Base-by-base conservation (phyloP, 2,888 invertebrate genomes). In the Drosophila mettleri region DNA sequence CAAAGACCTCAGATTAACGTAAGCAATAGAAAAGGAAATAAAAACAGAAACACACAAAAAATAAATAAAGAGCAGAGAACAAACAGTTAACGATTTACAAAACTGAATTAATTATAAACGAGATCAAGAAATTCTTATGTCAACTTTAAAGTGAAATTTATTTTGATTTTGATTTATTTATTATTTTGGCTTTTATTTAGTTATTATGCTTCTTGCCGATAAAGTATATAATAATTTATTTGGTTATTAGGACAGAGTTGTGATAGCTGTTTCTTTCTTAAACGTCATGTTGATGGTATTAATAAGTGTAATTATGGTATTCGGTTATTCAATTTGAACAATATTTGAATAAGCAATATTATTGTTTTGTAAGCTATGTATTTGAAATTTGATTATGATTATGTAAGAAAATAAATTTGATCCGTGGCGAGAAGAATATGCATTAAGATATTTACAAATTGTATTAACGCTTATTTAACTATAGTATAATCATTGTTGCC, bases 191-290 rank as follows among this genome's bases (percentile, higher is more conserved):
- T n/a, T 8, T 22, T 49, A 27, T 39, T 48, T 27, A 36, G 12
- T 27, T 6, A 58, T 9, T 38, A 31, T 49, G 52, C 45, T 68
- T 51, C 77, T 76, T 74, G 73, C 68, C 78, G 51, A 38, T 52
- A 22, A 75, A 39, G 46, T 65, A 48, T n/a, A 57, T 33, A 41
- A 41, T 39, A 53, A 33, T 61, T 61, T 53, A 64, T 58, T 67
- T 14, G 34, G 36, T 67, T 68, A 27, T 53, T 33, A 59, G 36
- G 43, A 69, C 59, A 62, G 69, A 64, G 59, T 75, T 75, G 75
- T 75, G 75, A 75, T 75, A 78, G 63, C 45, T 69, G 57, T 73
- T 78, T 78, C 69, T 69, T 51, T 69, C 58, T 45, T 38, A 43
- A 46, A 52, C 38, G n/a, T 41, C 54, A 41, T 53, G 48, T 39